Percentiles rank a stretch among this genome's conserved stretches.
phyloP scores from a whole-genome alignment of 1,140 invertebrate genomes.

The Lanistes nyassanus region DNA sequence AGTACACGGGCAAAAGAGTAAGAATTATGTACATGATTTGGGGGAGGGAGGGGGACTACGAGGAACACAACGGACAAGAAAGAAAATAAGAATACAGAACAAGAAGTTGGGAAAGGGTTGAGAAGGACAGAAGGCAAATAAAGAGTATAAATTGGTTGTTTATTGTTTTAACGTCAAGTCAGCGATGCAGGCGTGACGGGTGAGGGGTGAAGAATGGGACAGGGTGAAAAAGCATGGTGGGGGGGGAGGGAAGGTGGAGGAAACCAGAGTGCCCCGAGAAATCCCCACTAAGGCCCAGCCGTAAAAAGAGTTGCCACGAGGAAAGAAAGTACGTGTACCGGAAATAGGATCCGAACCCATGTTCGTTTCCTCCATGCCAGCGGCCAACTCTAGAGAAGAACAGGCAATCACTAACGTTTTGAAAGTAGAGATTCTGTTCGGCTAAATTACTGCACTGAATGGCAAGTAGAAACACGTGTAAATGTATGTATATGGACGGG shows the following conservation, averaged over 20 bases:
- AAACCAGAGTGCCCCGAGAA: not conserved
- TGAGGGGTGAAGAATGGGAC: not conserved
- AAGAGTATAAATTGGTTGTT: not conserved
- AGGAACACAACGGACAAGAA: not conserved
- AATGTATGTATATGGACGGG: constrained; percentile 1
- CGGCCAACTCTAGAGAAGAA: not conserved
- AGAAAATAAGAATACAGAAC: not conserved
- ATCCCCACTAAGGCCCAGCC: not conserved
- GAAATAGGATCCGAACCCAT: not conserved
- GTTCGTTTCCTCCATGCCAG: not conserved
- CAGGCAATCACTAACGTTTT: not conserved
- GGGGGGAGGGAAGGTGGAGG: not conserved
- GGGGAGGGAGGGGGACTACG: not conserved
- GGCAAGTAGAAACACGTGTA: not conserved
- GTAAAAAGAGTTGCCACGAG: not conserved
- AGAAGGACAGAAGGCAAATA: not conserved
- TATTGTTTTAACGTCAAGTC: not conserved
- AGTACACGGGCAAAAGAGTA: not conserved
- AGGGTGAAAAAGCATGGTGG: not conserved
- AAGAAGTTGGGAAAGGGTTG: not conserved
- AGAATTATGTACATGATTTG: not conserved
- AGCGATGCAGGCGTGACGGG: not conserved
- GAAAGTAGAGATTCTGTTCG: not conserved
- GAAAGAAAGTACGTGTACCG: too few relatives aligned
- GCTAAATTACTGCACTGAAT: not conserved